phyloP scores from a whole-genome alignment of 64 coral and sea anemone species.

The Acropora yongei region DNA sequence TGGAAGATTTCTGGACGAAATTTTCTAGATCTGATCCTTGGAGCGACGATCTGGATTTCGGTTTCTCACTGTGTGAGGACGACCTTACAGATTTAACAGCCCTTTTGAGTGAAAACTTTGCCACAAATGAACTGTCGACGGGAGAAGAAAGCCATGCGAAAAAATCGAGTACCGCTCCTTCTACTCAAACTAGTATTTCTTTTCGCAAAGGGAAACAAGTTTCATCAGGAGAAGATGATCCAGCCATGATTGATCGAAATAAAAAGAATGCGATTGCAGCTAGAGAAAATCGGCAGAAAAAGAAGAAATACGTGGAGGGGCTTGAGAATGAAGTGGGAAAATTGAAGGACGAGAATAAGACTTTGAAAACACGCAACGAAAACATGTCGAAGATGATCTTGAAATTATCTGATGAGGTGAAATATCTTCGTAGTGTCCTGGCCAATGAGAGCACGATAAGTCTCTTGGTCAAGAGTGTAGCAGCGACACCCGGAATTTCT shows the following conservation, averaged over 20 bases:
- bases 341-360: conserved; percentile 64
- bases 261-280: conserved; percentile 91
- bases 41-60: conserved; percentile 1
- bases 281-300: conserved; percentile 84
- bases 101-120: not conserved
- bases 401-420: conserved; percentile 69
- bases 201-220: not conserved
- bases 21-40: not conserved
- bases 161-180: too few species aligned
- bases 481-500: conserved; percentile 77
- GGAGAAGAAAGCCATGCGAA: not conserved
- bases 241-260: conserved; percentile 57
- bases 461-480: conserved; percentile 67
- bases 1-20: conserved; percentile 35
- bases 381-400: conserved; percentile 37
- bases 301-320: conserved; percentile 82
- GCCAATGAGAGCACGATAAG: conserved; percentile 87
- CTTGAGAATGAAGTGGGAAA: conserved; percentile 64
- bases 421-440: conserved; percentile 77
- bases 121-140: not conserved
- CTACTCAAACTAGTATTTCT: not conserved
- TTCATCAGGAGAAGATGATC: conserved; percentile 20
- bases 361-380: conserved; percentile 43
- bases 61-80: not conserved
- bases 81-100: conserved; percentile 25